Conservation (phyloP, 1,140 invertebrate species). For the Eurosta solidaginis region DNA sequence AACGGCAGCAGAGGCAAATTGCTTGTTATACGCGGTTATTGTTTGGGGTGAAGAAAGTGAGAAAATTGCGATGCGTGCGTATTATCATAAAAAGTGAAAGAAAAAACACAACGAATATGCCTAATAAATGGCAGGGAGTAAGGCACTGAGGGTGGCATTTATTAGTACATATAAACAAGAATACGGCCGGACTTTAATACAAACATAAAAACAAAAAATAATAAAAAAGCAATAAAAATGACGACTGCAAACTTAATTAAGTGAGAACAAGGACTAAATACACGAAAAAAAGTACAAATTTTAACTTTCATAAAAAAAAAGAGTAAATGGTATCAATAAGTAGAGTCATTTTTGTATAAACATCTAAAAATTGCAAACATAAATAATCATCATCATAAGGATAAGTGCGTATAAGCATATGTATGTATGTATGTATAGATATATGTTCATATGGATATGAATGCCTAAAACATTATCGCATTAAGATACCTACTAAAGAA, state of each 20-base stretch:
- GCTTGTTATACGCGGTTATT: too few species aligned
- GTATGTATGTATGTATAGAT: too few species aligned
- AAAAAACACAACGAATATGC: not conserved
- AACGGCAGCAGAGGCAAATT: not conserved
- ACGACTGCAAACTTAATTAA: not conserved
- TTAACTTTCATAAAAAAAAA: not conserved
- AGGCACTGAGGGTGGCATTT: not conserved
- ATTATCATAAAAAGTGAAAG: not conserved
- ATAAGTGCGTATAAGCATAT: too few species aligned
- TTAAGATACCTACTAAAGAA: too few species aligned
- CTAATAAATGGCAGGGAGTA: not conserved
- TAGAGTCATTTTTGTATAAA: too few species aligned
- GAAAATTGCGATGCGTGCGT: not conserved
- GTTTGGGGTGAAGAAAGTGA: not conserved
- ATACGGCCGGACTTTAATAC: too few species aligned
- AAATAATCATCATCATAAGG: too few species aligned
- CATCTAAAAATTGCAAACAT: too few species aligned
- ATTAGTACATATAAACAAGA: not conserved
- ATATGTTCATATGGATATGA: too few species aligned
- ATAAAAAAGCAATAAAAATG: not conserved
- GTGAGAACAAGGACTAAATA: not conserved
- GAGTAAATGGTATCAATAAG: not conserved
- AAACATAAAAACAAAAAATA: not conserved
- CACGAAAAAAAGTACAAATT: not conserved
- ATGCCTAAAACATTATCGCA: too few species aligned